phyloP scores from a whole-genome alignment of 2,888 invertebrate genomes.

The Drosophila emarginata region DNA sequence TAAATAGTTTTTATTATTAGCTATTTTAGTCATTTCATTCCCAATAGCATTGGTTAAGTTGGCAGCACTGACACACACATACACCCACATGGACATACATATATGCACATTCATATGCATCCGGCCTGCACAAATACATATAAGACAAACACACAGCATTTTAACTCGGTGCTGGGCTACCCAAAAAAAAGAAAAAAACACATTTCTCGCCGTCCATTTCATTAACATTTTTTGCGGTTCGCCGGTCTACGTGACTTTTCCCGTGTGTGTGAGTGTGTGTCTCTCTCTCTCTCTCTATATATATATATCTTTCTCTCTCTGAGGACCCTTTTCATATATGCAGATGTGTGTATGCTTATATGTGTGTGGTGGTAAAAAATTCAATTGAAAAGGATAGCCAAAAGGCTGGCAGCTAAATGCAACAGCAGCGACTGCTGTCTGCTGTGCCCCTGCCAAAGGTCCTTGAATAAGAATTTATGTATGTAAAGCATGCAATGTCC shows the following conservation, averaged over 20 bases:
- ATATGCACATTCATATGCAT: slow-evolving; percentile 9
- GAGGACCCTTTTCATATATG: neutral
- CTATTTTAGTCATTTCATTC: too few species aligned
- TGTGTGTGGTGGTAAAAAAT: slow-evolving; percentile 15
- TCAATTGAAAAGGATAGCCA: slow-evolving; percentile 21
- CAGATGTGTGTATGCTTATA: neutral
- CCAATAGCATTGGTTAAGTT: neutral
- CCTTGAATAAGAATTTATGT: slow-evolving; percentile 1
- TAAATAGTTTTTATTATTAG: too few species aligned
- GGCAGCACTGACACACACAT: neutral
- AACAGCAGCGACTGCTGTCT: neutral
- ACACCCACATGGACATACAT: neutral
- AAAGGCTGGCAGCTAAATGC: neutral
- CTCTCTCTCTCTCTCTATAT: neutral
- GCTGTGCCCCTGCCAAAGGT: neutral
- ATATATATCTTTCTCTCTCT: too few species aligned
- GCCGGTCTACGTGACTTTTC: slow-evolving; percentile 23
- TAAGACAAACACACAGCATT: slow-evolving; percentile 2
- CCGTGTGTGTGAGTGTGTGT: slow-evolving; percentile 9
- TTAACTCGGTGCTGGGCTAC: slow-evolving; percentile 1
- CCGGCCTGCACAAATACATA: slow-evolving; percentile 6
- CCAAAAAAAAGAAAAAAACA: neutral
- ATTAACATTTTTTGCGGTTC: slow-evolving; percentile 56
- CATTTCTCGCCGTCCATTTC: slow-evolving; percentile 63
- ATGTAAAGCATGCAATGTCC: slow-evolving; percentile 12